Evolutionary conservation across 30 jellyfish, hydroid and myxozoan species (phyloP).

Genomic region (Chironex yamaguchii): DNA sequence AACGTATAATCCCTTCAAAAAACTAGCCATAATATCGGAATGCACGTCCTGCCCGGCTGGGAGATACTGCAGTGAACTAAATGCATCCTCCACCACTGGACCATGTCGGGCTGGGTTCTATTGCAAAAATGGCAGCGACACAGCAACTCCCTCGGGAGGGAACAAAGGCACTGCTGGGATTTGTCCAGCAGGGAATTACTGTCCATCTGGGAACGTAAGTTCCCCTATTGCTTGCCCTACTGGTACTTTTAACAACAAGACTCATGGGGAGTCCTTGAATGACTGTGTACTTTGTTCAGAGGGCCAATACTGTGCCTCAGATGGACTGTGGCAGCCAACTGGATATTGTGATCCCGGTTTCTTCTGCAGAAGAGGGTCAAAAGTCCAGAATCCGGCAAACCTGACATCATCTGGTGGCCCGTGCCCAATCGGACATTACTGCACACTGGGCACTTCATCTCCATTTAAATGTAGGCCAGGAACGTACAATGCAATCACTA

Average conservation of each 20-base stretch:
- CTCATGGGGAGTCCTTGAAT: constrained; percentile 73
- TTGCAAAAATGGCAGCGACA: constrained; percentile 90
- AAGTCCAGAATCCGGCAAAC: constrained; percentile 72
- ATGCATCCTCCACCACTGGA: constrained; percentile 83
- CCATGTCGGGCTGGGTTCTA: constrained; percentile 88
- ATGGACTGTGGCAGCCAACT: constrained; percentile 90
- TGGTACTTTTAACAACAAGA: constrained; percentile 88
- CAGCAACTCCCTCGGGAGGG: constrained; percentile 91
- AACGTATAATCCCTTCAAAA: constrained; percentile 71
- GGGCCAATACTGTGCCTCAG: constrained; percentile 85
- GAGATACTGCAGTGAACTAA: constrained; percentile 66
- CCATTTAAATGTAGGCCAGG: constrained; percentile 84
- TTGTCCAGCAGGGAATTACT: constrained; percentile 89
- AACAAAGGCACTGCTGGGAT: constrained; percentile 90
- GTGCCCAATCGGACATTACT: constrained; percentile 83
- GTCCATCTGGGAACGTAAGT: constrained; percentile 88
- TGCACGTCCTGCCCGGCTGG: constrained; percentile 88
- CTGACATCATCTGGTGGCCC: constrained; percentile 82
- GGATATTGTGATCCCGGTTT: constrained; percentile 86
- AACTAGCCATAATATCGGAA: constrained; percentile 49
- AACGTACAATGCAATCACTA: constrained; percentile 67
- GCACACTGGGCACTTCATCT: constrained; percentile 76
- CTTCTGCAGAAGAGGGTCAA: constrained; percentile 86
- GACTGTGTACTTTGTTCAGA: constrained; percentile 80
- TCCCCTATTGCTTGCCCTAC: constrained; percentile 89